Evolutionary conservation across 2,888 invertebrate genomes (phyloP).

Genomic region (Charanyca ferruginea): DNA sequence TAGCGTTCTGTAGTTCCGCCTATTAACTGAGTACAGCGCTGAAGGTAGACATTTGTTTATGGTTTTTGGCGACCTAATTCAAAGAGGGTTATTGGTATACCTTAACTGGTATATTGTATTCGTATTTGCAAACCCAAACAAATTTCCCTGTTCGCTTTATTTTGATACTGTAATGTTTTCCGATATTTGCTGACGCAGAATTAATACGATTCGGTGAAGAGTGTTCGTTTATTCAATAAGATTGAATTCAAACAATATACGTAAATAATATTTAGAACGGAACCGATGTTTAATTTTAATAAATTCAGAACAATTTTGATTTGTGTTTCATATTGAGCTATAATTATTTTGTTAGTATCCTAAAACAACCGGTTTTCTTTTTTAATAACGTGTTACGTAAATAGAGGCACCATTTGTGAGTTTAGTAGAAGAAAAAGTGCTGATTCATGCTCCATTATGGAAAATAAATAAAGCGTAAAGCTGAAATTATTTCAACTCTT

Average conservation of each 20-base stretch:
- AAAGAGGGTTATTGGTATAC: not conserved
- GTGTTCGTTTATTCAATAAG: slow-evolving; percentile 31
- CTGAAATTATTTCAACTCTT: slow-evolving; percentile 86
- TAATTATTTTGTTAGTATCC: slow-evolving; percentile 2
- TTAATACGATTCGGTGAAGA: slow-evolving; percentile 34
- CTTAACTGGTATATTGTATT: not conserved
- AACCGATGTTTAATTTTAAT: slow-evolving; percentile 18
- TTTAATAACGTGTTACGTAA: slow-evolving; percentile 55
- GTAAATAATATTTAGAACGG: slow-evolving; percentile 18
- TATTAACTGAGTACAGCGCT: too few species aligned
- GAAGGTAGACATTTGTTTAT: too few species aligned
- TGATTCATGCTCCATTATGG: slow-evolving; percentile 83
- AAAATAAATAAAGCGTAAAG: slow-evolving; percentile 86
- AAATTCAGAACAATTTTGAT: not conserved
- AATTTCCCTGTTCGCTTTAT: slow-evolving; percentile 19
- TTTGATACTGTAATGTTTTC: slow-evolving; percentile 21
- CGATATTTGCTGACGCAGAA: slow-evolving; percentile 36
- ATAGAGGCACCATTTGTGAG: slow-evolving; percentile 67
- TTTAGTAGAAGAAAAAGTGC: slow-evolving; percentile 72
- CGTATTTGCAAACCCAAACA: not conserved
- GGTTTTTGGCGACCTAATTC: not conserved
- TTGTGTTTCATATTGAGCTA: not conserved
- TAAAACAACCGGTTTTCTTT: slow-evolving; percentile 11
- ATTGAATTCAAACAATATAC: slow-evolving; percentile 23
- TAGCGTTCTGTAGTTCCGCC: too few species aligned